phyloP scores from a whole-genome alignment of 2,797 vertebrate species.

The Rhabdophis nuchalis region DNA sequence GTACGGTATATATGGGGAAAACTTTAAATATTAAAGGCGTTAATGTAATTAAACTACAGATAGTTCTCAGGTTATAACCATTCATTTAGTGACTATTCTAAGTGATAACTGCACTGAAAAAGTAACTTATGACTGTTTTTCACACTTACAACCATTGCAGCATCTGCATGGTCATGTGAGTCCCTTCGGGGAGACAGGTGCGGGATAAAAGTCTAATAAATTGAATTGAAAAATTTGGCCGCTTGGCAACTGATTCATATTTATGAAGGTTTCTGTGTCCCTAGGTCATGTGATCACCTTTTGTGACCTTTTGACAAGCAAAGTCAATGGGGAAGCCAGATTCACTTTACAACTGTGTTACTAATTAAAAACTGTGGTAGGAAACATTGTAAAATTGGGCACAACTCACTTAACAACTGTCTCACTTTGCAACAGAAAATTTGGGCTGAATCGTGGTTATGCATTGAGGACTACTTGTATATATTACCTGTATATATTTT shows the following conservation, averaged over 20 bases:
- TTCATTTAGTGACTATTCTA: not conserved
- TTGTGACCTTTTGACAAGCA: not conserved
- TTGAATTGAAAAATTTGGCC: too few species aligned
- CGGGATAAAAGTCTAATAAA: too few species aligned
- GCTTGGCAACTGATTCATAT: not conserved
- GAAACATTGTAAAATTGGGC: not conserved
- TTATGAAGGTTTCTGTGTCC: not conserved
- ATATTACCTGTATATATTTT: not conserved
- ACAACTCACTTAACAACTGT: not conserved
- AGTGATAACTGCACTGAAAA: not conserved
- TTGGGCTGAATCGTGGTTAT: not conserved
- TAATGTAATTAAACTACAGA: not conserved
- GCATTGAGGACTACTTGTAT: not conserved
- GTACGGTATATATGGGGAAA: not conserved
- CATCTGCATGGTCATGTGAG: not conserved
- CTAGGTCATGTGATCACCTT: not conserved
- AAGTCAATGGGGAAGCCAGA: not conserved
- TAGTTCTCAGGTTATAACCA: not conserved
- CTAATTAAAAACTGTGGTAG: not conserved
- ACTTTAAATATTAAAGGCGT: not conserved
- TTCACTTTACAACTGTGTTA: not conserved
- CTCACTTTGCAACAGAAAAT: not conserved
- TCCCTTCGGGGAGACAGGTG: too few species aligned
- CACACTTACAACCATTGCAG: not conserved
- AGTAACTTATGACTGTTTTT: not conserved